These are phyloP conservation scores for Tricholaema leucomelas DNA, from an alignment of 2,113 vertebrate species.

Conservation along the genomic window DNA sequence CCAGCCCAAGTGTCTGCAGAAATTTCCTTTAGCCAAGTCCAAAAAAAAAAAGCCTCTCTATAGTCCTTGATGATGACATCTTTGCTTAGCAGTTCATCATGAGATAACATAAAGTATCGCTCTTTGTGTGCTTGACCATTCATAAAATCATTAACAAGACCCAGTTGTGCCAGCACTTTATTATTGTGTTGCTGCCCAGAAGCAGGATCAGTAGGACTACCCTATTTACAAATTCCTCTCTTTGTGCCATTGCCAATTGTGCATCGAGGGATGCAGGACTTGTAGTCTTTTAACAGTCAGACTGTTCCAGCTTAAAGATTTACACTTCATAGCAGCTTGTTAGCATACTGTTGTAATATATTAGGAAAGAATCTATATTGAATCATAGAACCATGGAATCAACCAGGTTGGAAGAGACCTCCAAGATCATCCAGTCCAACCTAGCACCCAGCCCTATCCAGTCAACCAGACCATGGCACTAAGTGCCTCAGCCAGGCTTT, in stretches of 20 bases:
- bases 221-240: not conserved
- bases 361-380: slow-evolving; percentile 21
- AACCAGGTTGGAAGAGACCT: too few relatives aligned
- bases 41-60: not conserved
- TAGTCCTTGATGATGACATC: not conserved
- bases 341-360: slow-evolving; percentile 1
- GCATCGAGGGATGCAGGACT: not conserved
- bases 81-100: not conserved
- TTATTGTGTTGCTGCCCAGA: not conserved
- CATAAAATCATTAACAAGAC: not conserved
- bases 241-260: not conserved
- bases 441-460: too few relatives aligned
- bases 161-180: not conserved
- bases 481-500: too few relatives aligned
- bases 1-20: not conserved
- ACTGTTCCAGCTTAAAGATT: not conserved
- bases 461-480: too few relatives aligned
- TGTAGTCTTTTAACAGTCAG: not conserved
- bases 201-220: not conserved
- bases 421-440: too few relatives aligned
- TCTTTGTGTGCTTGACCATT: not conserved
- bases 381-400: too few relatives aligned
- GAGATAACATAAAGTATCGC: not conserved
- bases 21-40: not conserved
- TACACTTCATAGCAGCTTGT: not conserved